phyloP scores from a whole-genome alignment of 2,113 vertebrate species.

The Indicator maculatus region DNA sequence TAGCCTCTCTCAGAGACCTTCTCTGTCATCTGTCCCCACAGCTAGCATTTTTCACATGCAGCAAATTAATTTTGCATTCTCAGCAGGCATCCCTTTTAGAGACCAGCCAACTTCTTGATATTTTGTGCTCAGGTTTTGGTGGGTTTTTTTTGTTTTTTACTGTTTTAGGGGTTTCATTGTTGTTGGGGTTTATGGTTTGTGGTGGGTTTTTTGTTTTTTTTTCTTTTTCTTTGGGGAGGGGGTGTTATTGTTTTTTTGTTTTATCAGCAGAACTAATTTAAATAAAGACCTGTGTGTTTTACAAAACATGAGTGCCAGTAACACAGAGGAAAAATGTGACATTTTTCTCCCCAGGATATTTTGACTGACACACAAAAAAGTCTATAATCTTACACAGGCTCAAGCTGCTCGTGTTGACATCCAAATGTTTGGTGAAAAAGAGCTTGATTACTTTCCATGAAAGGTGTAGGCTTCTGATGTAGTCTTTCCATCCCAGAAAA shows the following conservation, averaged over 20 bases:
- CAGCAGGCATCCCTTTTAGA: conserved; percentile 51
- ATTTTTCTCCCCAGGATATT: conserved; percentile 70
- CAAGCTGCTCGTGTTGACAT: conserved; percentile 66
- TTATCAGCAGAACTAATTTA: conserved; percentile 60
- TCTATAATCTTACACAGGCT: conserved; percentile 67
- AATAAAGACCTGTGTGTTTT: conserved; percentile 67
- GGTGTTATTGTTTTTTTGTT: background rate
- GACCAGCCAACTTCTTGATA: conserved; percentile 57
- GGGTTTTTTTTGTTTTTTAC: no score
- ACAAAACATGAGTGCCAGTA: conserved; percentile 59
- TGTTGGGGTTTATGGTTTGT: background rate
- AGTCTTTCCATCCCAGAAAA: background rate
- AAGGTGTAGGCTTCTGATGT: conserved; percentile 44
- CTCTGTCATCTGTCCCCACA: conserved; percentile 50
- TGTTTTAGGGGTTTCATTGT: background rate
- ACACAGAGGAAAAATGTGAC: conserved; percentile 61
- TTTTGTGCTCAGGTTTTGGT: conserved; percentile 7
- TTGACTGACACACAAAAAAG: conserved; percentile 68
- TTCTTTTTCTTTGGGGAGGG: no score
- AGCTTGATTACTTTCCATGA: conserved; percentile 41
- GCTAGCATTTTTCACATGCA: conserved; percentile 51
- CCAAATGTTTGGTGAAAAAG: conserved; percentile 52
- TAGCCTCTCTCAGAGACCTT: conserved; percentile 29
- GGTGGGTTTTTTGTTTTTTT: background rate
- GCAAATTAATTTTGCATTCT: conserved; percentile 63